Base-by-base conservation (phyloP, 2,888 invertebrate genomes). In the Melanotus villosus region DNA sequence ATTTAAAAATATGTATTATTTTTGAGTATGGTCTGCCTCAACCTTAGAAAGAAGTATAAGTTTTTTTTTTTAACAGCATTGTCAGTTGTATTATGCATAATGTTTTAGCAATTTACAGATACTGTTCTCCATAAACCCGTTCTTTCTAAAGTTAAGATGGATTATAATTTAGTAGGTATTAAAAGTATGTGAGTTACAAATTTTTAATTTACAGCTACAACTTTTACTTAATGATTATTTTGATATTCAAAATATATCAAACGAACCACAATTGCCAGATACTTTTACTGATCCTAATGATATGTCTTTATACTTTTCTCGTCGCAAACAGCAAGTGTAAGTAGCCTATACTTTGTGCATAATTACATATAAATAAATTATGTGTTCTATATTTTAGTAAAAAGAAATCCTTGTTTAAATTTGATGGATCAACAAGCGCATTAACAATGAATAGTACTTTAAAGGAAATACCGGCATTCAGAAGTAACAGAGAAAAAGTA, bases 181-280 rank as follows among this genome's bases (percentile, higher is more conserved):
- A n/a, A n/a, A n/a, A n/a, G n/a, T n/a, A n/a, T n/a, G n/a, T n/a
- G n/a, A n/a, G n/a, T n/a, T n/a, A n/a, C n/a, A n/a, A n/a, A n/a
- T n/a, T n/a, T n/a, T n/a, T n/a, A n/a, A n/a, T n/a, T 83, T 85
- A n/a, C 81, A 96, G 94, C 83, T 96, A 47, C 95, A 96, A 85
- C 87, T 94, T 4, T 87, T 97, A 7, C 85, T 97, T 30, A 93
- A 93, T 14, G 96, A 96, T 80, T 96, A 97, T 84, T 85, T 97
- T 75, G 95, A 96, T 81, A 92, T 96, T 62, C 92, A 93, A 84
- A 95, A 93, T 82, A 90, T 92, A 73, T 88, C 89, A 21, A 87
- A 90, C 32, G 91, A 91, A 75, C 87, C 85, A 72, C 88, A 84
- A 77, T 88, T 84, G 73, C 82, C 80, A 75, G 80, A 80, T 66